Base-by-base conservation (phyloP, 92 coral and sea anemone species). In the Phenganax marumi region DNA sequence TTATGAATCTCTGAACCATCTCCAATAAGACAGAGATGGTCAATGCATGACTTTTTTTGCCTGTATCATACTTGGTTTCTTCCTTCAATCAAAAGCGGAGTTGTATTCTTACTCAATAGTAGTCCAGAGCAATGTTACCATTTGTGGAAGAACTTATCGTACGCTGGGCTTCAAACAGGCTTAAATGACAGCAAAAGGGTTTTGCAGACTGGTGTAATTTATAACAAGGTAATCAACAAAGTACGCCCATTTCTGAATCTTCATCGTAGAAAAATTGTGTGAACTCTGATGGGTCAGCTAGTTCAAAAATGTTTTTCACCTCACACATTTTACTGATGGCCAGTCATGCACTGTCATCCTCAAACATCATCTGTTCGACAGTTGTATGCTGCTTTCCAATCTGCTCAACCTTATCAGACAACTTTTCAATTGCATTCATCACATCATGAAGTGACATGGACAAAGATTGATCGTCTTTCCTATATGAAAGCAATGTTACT, bases 221-320 rank as follows among this genome's bases (percentile, higher is more conserved):
- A 65, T 57, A 73, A 71, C 81, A 73, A 72, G 86, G 73, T 21
- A 73, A 60, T 49, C 86, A 84, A 46, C 74, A 64, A 68, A 84
- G 73, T 52, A 84, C 51, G 73, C 60, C 55, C 46, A 81, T 84
- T 73, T 75, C 81, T 84, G 86, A 62, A 26, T 73, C 81, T 74
- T 84, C 86, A 73, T 84, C 74, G 63, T 84, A 58, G 57, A 84
- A 84, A 56, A 84, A 73, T 84, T 84, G 62, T n/a, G 73, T 54
- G 46, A 73, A 74, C 86, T 84, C 81, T 58, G 86, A 75, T 48
- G 52, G 75, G 60, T 84, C 72, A 50, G 81, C 69, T 56, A 84
- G 54, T 2, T 84, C 60, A 74, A 43, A 79, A 57, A 84, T 66
- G 73, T 84, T 58, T 23, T 33, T 84, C 22, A 81, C 86, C 56